Conservation (phyloP, 2,797 vertebrate species). For the Pipistrellus kuhlii region DNA sequence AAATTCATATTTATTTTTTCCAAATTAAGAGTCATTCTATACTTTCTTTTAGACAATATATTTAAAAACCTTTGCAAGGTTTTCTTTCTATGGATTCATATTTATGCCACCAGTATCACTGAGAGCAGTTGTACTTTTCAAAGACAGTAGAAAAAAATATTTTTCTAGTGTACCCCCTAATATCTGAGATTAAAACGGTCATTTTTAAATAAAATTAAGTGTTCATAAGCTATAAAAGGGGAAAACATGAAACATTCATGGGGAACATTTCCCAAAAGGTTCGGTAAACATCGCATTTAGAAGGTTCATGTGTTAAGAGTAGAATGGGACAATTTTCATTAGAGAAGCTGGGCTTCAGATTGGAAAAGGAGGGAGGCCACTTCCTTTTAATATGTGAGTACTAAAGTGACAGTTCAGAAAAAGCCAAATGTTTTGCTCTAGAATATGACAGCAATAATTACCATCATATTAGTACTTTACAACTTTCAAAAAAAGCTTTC, state of each 20-base stretch:
- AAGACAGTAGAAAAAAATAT: background rate
- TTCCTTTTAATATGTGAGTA: background rate
- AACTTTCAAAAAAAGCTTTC: constrained; percentile 43
- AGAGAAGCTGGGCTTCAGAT: background rate
- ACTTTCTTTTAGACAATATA: constrained; percentile 22
- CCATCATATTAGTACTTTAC: constrained; percentile 2
- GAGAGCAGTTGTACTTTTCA: background rate
- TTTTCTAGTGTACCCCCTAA: constrained; percentile 43
- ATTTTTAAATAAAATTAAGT: constrained; percentile 60
- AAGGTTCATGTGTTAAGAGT: background rate
- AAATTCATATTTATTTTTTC: constrained; percentile 47
- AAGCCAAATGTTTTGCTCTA: background rate
- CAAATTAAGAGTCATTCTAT: constrained; percentile 46
- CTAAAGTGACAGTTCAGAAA: background rate
- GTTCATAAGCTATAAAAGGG: background rate
- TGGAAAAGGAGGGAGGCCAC: background rate
- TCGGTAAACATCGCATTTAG: background rate
- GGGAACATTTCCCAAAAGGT: constrained; percentile 21
- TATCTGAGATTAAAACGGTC: constrained; percentile 7
- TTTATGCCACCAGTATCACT: background rate
- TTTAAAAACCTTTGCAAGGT: constrained; percentile 39
- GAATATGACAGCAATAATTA: background rate
- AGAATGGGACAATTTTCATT: background rate
- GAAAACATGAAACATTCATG: background rate
- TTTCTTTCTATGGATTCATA: constrained; percentile 44